Evolutionary conservation across 2,888 invertebrate genomes (phyloP), one percentile per base, ranked within the genome.

Genomic region (Dolomedes plantarius): DNA sequence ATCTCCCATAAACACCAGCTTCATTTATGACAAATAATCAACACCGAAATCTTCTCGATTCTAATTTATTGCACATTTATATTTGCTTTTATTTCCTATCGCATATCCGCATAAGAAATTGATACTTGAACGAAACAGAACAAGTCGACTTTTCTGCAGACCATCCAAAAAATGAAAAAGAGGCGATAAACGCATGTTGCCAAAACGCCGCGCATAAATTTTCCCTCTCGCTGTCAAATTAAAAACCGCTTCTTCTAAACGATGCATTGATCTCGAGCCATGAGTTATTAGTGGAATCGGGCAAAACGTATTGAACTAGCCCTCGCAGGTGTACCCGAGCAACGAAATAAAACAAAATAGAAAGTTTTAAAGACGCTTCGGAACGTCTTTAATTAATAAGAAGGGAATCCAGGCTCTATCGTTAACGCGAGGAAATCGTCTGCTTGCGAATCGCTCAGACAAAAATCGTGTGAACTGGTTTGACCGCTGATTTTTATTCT

Each of bases 381-480:
- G 68, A 36, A 36, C 68, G 6, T 32, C 23, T 32, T 19, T 68
- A 68, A 68, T 68, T 68, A 68, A 68, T 68, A 68, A 68, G 67
- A 68, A 68, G 68, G 28, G 32, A 6, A 36, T 32, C 19, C 39
- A 7, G 19, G 62, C n/a, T 68, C 68, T 36, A 23, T 68, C 68
- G 68, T 68, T 68, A 36, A 13, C n/a, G 68, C 68, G 32, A 23
- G 32, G 36, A 32, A 68, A 68, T 68, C 32, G 68, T 36, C 31
- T 68, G 68, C 27, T 36, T 32, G 62, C 3, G 50, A 67, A 31
- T 29, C 16, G 3, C n/a, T 31, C 16, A n/a, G 67, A 13, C 23
- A 23, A 19, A 68, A 68, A 68, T 68, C 68, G 68, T 68, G 68
- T 23, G 68, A 68, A 68, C 68, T 68, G 36, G 68, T 68, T 68